These are phyloP conservation scores for Parus major DNA, from an alignment of 2,113 vertebrate species.

Conservation along the genomic window DNA sequence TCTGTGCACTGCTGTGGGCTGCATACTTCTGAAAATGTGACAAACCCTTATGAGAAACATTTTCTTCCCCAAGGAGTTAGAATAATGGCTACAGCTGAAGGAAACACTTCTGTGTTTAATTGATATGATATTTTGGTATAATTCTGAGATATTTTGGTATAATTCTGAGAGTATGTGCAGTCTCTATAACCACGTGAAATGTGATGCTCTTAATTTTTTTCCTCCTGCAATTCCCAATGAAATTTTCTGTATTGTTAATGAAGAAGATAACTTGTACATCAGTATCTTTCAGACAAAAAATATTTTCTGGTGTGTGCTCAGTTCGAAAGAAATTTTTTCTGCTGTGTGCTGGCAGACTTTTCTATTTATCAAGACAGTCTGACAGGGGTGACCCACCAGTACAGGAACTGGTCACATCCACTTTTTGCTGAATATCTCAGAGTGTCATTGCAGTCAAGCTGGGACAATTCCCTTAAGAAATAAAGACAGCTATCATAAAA, in stretches of 20 bases:
- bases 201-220: not conserved
- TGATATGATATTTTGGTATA: not conserved
- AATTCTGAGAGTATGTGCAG: not conserved
- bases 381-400: slow-evolving; percentile 30
- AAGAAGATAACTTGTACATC: not conserved
- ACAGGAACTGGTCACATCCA: slow-evolving; percentile 34
- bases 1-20: not conserved
- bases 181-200: not conserved
- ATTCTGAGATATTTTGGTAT: not conserved
- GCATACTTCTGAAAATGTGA: not conserved
- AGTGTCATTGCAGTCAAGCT: not conserved
- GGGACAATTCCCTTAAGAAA: not conserved
- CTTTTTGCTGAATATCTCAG: slow-evolving; percentile 29
- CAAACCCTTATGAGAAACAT: not conserved
- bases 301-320: slow-evolving; percentile 22
- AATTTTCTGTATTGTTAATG: not conserved
- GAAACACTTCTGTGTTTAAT: not conserved
- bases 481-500: not conserved
- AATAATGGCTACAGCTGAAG: not conserved
- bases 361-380: slow-evolving; percentile 31
- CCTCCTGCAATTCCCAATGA: not conserved
- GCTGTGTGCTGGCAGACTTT: slow-evolving; percentile 41
- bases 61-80: not conserved
- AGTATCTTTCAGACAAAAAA: not conserved
- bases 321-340: not conserved